Conservation (phyloP, 2,797 vertebrate species). For the Xiphophorus birchmanni region DNA sequence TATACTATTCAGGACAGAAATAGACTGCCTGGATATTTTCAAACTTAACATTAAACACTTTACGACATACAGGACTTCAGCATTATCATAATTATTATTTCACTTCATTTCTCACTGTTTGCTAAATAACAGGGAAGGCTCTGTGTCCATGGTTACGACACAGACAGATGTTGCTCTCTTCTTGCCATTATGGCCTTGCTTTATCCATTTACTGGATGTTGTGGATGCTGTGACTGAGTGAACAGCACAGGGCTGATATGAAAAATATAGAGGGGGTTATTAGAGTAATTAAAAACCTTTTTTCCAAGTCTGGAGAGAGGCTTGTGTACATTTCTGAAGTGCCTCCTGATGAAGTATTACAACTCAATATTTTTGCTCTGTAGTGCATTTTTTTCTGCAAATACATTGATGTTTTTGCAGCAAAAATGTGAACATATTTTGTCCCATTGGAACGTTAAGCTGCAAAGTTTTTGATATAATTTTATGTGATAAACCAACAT, state of each 20-base stretch:
- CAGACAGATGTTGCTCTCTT: conserved; percentile 25
- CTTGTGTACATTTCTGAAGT: background rate
- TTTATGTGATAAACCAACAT: background rate
- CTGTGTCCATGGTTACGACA: conserved; percentile 63
- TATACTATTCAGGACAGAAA: conserved; percentile 11
- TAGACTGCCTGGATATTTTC: conserved; percentile 15
- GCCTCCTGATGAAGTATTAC: background rate
- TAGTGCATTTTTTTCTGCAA: background rate
- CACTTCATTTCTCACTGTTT: conserved; percentile 4
- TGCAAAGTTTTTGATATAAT: background rate
- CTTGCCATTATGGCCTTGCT: conserved; percentile 24
- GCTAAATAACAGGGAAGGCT: conserved; percentile 22
- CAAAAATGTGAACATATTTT: background rate
- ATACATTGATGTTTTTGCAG: background rate
- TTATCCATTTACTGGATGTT: conserved; percentile 19
- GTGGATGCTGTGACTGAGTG: conserved; percentile 16
- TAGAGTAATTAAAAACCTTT: conserved; percentile 15
- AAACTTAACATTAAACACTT: conserved; percentile 5
- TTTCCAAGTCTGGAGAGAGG: conserved; percentile 12
- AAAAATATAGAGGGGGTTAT: conserved; percentile 9
- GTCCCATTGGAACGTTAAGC: no score
- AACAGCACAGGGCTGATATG: background rate
- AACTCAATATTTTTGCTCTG: background rate
- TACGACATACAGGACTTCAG: background rate
- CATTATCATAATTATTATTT: conserved; percentile 1